Percentiles rank a stretch among this genome's conserved stretches.
phyloP scores from a whole-genome alignment of 2,888 invertebrate species.

The Caenorhabditis afra region DNA sequence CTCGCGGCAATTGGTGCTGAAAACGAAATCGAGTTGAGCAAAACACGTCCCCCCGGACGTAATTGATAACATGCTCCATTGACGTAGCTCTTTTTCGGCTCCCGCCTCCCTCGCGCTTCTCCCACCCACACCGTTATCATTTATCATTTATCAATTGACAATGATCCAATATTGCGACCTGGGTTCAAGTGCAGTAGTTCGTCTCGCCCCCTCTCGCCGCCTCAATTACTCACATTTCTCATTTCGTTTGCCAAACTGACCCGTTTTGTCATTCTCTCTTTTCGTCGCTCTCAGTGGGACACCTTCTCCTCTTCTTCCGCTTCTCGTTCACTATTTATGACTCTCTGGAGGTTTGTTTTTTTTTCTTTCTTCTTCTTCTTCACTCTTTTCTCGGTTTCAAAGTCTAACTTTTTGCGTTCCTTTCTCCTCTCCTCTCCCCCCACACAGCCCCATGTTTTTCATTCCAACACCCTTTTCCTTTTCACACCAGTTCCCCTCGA shows the following conservation, averaged over 20 bases:
- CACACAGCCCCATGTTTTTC: background rate
- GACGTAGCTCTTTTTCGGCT: background rate
- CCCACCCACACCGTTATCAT: background rate
- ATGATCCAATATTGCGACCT: background rate
- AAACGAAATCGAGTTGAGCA: background rate
- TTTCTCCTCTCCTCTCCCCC: background rate
- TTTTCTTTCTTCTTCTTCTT: background rate
- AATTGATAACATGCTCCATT: background rate
- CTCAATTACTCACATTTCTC: background rate
- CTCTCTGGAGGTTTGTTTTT: background rate
- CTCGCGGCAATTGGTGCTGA: background rate
- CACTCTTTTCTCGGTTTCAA: background rate
- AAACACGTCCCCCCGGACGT: too few relatives aligned
- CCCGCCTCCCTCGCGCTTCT: too few relatives aligned
- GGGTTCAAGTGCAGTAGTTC: background rate
- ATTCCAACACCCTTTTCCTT: too few relatives aligned
- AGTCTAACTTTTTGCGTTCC: background rate
- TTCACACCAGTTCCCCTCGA: background rate
- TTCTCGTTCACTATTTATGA: conserved; percentile 28
- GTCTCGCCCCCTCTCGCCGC: background rate
- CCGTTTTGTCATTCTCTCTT: background rate
- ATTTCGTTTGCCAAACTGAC: background rate
- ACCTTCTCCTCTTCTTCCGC: too few relatives aligned
- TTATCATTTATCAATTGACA: too few relatives aligned
- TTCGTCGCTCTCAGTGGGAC: conserved; percentile 10